Evolutionary conservation across 2,113 vertebrate genomes (phyloP).

Genomic region (Erinaceus europaeus): DNA sequence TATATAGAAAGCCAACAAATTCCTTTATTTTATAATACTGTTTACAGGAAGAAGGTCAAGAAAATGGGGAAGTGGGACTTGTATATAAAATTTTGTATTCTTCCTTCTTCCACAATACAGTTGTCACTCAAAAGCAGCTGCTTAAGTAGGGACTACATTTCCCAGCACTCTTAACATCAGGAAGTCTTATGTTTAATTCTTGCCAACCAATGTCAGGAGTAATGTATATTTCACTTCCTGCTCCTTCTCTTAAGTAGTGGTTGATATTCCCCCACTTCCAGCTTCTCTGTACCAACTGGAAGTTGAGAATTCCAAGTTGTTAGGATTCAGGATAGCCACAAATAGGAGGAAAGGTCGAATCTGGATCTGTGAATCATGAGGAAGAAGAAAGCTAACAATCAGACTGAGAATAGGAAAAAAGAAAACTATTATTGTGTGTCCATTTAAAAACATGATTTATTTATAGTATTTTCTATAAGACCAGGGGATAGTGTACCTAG

Average conservation of each 20-base stretch:
- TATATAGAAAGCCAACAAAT: background rate
- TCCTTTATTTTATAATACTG: conserved; percentile 16
- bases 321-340: background rate
- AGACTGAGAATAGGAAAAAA: background rate
- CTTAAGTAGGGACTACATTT: background rate
- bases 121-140: background rate
- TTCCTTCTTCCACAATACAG: background rate
- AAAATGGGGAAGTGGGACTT: background rate
- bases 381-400: background rate
- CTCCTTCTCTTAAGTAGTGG: background rate
- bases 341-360: background rate
- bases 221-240: background rate
- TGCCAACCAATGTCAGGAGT: background rate
- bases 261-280: background rate
- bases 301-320: background rate
- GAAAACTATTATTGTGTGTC: background rate
- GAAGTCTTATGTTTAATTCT: background rate
- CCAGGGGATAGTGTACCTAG: no score
- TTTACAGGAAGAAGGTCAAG: background rate
- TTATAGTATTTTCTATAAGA: no score
- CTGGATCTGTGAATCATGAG: background rate
- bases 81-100: background rate
- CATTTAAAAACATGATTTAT: background rate
- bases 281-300: background rate
- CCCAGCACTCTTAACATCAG: background rate